Conservation (phyloP, 2,888 invertebrate genomes). For the Periphyllus acericola region DNA sequence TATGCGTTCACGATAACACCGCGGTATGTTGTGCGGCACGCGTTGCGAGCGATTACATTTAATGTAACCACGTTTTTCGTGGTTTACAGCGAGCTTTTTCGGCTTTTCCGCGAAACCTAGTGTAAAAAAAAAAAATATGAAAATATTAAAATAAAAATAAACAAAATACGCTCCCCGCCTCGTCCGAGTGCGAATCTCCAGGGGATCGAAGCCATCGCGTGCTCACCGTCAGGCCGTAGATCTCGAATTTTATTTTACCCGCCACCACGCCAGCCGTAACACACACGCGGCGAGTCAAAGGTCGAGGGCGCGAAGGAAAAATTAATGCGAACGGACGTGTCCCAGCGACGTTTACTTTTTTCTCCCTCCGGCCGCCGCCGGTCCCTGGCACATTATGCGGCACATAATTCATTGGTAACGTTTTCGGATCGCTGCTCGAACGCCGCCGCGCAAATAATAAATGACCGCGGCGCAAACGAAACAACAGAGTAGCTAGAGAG, state of each 20-base stretch:
- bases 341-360: not conserved
- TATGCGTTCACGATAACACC: too few relatives aligned
- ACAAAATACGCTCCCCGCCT: not conserved
- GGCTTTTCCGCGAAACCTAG: not conserved
- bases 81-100: not conserved
- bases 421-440: not conserved
- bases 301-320: conserved; percentile 8
- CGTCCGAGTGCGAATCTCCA: not conserved
- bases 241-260: conserved; percentile 4
- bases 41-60: too few relatives aligned
- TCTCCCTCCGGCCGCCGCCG: too few relatives aligned
- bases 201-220: conserved; percentile 1
- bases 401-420: conserved; percentile 49
- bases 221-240: not conserved
- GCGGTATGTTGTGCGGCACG: too few relatives aligned
- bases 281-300: too few relatives aligned
- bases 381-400: conserved; percentile 10
- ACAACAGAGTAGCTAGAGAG: too few relatives aligned
- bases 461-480: not conserved
- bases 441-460: conserved; percentile 2
- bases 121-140: too few relatives aligned
- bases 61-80: not conserved
- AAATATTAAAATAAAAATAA: too few relatives aligned
- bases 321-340: conserved; percentile 49
- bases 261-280: too few relatives aligned